phyloP scores from a whole-genome alignment of 2,888 invertebrate species.

The Aricia artaxerxes region DNA sequence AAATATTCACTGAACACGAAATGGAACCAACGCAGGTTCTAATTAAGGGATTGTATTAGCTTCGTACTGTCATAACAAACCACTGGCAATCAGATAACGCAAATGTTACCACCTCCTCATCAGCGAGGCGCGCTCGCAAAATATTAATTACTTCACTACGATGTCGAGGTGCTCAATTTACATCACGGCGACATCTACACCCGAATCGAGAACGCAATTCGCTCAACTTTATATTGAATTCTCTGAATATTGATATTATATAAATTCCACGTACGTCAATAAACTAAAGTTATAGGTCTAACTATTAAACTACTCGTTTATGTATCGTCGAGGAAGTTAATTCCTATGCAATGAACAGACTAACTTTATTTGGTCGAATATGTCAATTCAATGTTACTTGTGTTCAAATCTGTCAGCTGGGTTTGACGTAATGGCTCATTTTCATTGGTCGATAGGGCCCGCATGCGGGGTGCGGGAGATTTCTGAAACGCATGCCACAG shows the following conservation, averaged over 20 bases:
- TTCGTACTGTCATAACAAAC: slow-evolving; percentile 29
- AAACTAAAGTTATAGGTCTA: not conserved
- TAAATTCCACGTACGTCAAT: not conserved
- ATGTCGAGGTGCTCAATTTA: slow-evolving; percentile 19
- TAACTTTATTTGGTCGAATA: too few relatives aligned
- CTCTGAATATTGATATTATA: slow-evolving; percentile 3
- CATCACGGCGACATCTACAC: slow-evolving; percentile 17
- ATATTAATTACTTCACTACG: slow-evolving; percentile 32
- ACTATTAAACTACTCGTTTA: not conserved
- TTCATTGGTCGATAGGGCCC: too few relatives aligned
- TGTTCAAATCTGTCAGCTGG: too few relatives aligned
- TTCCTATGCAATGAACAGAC: too few relatives aligned
- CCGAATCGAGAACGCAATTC: not conserved
- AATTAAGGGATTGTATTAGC: slow-evolving; percentile 35
- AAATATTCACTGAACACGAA: not conserved
- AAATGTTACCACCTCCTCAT: slow-evolving; percentile 31
- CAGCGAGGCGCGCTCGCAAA: slow-evolving; percentile 30
- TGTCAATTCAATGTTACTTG: too few relatives aligned
- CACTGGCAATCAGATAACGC: slow-evolving; percentile 34
- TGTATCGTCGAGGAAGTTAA: not conserved
- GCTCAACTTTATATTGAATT: slow-evolving; percentile 12
- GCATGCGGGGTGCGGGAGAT: too few relatives aligned
- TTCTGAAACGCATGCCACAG: too few relatives aligned
- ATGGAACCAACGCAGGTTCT: slow-evolving; percentile 14
- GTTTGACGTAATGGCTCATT: too few relatives aligned